Percentiles rank a stretch among this genome's conserved stretches.
phyloP scores from a whole-genome alignment of 2,797 vertebrate species.

The Enteromius unitaeniatus region DNA sequence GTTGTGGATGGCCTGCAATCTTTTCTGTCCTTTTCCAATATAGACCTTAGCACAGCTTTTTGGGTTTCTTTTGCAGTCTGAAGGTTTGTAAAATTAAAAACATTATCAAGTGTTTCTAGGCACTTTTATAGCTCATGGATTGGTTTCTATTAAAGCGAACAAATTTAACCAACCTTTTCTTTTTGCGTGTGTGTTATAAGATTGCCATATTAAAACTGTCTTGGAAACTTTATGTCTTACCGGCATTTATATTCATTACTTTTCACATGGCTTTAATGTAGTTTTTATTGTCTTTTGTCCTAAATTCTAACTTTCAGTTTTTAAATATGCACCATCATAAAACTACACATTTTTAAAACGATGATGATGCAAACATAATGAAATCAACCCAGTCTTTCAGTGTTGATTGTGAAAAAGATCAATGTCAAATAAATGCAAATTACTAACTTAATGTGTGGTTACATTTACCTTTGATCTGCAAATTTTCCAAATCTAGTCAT shows the following conservation, averaged over 20 bases:
- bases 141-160: constrained; percentile 4
- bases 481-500: not conserved
- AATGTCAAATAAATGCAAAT: not conserved
- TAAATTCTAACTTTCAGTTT: not conserved
- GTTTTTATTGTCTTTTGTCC: not conserved
- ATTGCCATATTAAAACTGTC: constrained; percentile 1
- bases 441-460: not conserved
- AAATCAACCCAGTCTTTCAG: not conserved
- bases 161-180: not conserved
- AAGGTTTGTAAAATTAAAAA: constrained; percentile 6
- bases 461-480: not conserved
- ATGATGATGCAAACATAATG: not conserved
- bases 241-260: not conserved
- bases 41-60: not conserved
- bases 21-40: not conserved
- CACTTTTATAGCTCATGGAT: not conserved
- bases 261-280: not conserved
- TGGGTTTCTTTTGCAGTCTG: not conserved
- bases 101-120: not conserved
- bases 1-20: not conserved
- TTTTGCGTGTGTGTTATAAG: not conserved
- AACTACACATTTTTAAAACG: not conserved
- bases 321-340: not conserved
- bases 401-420: not conserved
- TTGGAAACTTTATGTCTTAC: not conserved